A percentile compares a stretch with the other conserved stretches of the same genome.
phyloP scores from a whole-genome alignment of 2,888 invertebrate genomes.

The Willowsia nigromaculata region DNA sequence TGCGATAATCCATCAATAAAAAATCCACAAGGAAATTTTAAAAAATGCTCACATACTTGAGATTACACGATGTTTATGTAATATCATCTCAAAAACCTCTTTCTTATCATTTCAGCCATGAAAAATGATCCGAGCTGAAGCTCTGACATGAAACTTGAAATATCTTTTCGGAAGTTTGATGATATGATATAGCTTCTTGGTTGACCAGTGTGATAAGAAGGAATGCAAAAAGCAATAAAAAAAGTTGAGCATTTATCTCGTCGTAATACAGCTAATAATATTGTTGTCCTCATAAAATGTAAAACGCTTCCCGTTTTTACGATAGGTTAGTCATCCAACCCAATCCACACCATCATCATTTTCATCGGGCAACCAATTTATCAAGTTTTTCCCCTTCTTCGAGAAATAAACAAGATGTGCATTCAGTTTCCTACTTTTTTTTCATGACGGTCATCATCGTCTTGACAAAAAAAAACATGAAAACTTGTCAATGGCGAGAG shows the following conservation, averaged over 20 bases:
- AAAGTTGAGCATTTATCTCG: constrained; percentile 16
- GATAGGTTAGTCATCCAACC: constrained; percentile 58
- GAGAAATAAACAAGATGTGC: not conserved
- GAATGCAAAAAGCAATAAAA: constrained; percentile 6
- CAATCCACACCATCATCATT: not conserved
- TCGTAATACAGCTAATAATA: not conserved
- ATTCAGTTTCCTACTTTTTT: not conserved
- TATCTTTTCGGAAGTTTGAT: too few species aligned
- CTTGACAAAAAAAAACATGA: constrained; percentile 41
- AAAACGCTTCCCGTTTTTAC: constrained; percentile 44
- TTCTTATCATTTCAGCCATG: too few species aligned
- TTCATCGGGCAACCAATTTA: constrained; percentile 60
- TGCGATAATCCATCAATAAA: too few species aligned
- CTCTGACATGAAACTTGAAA: too few species aligned
- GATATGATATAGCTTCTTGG: not conserved
- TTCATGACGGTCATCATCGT: constrained; percentile 17
- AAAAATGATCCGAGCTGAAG: too few species aligned
- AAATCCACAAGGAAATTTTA: too few species aligned
- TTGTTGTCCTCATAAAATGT: not conserved
- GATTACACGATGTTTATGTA: too few species aligned
- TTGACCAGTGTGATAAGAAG: not conserved
- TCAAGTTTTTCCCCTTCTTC: constrained; percentile 48
- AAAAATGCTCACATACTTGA: too few species aligned
- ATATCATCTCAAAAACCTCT: too few species aligned
- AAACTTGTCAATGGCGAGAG: constrained; percentile 58